Evolutionary conservation across 2,797 vertebrate species (phyloP), one percentile per base, ranked within the genome.

Genomic region (Hydrolagus colliei): DNA sequence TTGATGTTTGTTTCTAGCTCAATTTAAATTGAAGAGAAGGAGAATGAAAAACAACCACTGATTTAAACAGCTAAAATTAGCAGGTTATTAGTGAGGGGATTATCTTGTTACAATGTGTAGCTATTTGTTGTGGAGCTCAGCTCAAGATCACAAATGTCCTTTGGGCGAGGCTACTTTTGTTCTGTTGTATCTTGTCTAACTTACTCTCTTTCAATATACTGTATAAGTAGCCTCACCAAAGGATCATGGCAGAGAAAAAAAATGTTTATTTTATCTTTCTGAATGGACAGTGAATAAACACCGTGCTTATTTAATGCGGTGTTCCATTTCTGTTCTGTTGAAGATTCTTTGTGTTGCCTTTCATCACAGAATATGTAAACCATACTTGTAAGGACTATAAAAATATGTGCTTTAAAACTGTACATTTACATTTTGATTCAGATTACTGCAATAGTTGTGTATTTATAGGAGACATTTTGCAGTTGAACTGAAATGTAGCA

Each of bases 161-260:
- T 52, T 84, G 79, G 65, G 18, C 65, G 4, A 68, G 79, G 9
- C 32, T 84, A 18, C 20, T 11, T 52, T 71, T 14, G 32, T 52
- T 77, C n/a, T 18, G 65, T 12, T 84, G 35, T 84, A 67, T 41
- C 20, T 22, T 8, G 35, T 20, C 18, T 41, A 41, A 27, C 41
- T 4, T 41, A 71, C 41, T 4, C 14, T 71, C 32, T 41, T 35
- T 82, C 18, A 68, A 20, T 68, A 52, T 14, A 82, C 27, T 82
- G 14, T 2, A n/a, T 65, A 52, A 61, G 68, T 11, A 20, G 52
- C 65, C 65, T 84, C 77, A 61, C 63, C 41, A 65, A 68, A 84
- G 9, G 65, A 71, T 84, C 65, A 84, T 32, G 27, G 27, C 79
- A 84, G 63, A 84, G 63, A 52, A 52, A 32, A 68, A 84, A 76